Evolutionary conservation across 2,888 invertebrate genomes (phyloP), one percentile per base, ranked within the genome.

Genomic region (Phalera bucephala): DNA sequence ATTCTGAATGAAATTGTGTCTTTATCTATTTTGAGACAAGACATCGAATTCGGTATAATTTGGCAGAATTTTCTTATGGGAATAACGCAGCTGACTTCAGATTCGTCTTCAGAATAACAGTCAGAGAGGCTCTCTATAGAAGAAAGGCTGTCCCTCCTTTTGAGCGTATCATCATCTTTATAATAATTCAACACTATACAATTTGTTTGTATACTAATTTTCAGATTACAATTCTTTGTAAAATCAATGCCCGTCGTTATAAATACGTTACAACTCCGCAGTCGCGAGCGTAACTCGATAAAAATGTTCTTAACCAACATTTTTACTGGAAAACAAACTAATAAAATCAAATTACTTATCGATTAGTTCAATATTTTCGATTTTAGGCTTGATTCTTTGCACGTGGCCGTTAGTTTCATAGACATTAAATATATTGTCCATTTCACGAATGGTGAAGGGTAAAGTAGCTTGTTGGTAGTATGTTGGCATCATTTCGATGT

Each of bases 401-500:
- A 91, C 64, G 67, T 88, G 65, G 40, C 92, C 92, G 51, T 92
- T 89, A 7, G 91, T 89, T 64, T 92, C 91, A 54, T 93, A 93
- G 36, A 92, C 88, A 25, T 91, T 88, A 61, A 93, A 94, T 12
- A 97, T 83, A 28, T 92, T 92, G 65, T 95, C 95, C 68, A 93
- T 93, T 74, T 96, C 95, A 43, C 93, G 92, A 9, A 96, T 88
- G 14, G 93, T 92, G 84, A 96, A 98, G 0, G 96, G 93, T 45
- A 99, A 70, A 0, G 95, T 94, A 0, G 94, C 93, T 67, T 93
- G 93, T 72, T 95, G 91, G 79, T 99, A 99, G 80, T 96, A 99
- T 63, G 96, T 92, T 1, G 93, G 76, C 65, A 93, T 85, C 60
- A 97, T 81, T 85, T 96, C 94, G 52, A 99, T 92, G 72, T 99